Evolutionary conservation across 2,888 invertebrate genomes (phyloP).

Genomic region (Scaptodrosophila latifasciaeformis): DNA sequence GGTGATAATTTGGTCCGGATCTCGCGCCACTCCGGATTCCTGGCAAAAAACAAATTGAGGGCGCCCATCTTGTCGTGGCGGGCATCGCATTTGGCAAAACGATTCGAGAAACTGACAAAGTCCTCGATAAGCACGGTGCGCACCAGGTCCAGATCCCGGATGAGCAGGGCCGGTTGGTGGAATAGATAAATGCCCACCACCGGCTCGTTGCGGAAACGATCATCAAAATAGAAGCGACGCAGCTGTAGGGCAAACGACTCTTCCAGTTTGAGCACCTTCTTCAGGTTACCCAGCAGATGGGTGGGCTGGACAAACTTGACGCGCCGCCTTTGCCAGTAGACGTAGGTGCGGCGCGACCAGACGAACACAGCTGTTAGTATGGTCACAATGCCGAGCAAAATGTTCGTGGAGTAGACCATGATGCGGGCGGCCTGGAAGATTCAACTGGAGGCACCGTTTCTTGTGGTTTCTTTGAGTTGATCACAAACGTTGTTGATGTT

Average conservation of each 20-base stretch:
- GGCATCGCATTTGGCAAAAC: conserved; percentile 66
- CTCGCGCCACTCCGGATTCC: conserved; percentile 75
- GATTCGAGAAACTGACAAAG: conserved; percentile 74
- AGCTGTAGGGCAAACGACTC: conserved; percentile 70
- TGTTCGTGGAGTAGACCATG: conserved; percentile 69
- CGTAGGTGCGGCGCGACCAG: conserved; percentile 75
- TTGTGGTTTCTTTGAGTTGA: too few species aligned
- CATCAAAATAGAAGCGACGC: conserved; percentile 71
- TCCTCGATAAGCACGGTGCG: conserved; percentile 76
- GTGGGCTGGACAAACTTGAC: conserved; percentile 73
- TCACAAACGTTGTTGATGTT: too few species aligned
- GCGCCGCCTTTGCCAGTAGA: conserved; percentile 73
- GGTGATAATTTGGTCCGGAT: conserved; percentile 75
- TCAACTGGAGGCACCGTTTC: too few species aligned
- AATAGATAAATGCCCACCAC: conserved; percentile 75
- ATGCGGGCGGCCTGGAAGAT: conserved; percentile 13
- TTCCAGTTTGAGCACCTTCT: conserved; percentile 69
- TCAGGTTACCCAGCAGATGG: conserved; percentile 75
- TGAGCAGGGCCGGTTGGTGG: conserved; percentile 75
- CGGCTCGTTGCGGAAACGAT: conserved; percentile 54
- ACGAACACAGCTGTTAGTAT: conserved; percentile 60
- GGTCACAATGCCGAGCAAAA: conserved; percentile 64
- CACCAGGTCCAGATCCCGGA: conserved; percentile 75
- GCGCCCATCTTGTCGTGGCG: conserved; percentile 74
- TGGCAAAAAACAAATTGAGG: conserved; percentile 75